phyloP scores from a whole-genome alignment of 2,888 invertebrate genomes.

The Xestoiulus laeticollis region DNA sequence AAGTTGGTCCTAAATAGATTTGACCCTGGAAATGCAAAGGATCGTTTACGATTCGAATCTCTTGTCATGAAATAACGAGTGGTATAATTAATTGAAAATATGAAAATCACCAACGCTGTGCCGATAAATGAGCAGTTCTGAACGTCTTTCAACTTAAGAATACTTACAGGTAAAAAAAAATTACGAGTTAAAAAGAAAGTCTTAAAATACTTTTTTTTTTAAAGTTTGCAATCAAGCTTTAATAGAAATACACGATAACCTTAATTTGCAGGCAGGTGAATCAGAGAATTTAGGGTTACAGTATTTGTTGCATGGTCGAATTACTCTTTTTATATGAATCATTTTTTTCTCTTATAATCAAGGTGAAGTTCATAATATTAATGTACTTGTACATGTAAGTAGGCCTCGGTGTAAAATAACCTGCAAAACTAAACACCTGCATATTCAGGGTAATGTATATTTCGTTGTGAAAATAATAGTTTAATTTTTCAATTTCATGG shows the following conservation, averaged over 20 bases:
- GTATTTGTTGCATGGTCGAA: not conserved
- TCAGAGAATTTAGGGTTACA: not conserved
- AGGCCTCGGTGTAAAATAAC: conserved; percentile 5
- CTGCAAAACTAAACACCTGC: not conserved
- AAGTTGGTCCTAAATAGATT: not conserved
- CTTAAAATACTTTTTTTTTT: no score
- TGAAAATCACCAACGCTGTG: not conserved
- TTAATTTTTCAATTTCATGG: not conserved
- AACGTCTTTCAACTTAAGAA: no score
- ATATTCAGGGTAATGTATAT: not conserved
- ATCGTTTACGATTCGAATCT: not conserved
- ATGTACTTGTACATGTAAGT: no score
- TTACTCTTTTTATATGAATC: not conserved
- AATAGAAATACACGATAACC: no score
- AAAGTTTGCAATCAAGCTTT: no score
- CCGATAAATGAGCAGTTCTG: not conserved
- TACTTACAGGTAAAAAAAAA: no score
- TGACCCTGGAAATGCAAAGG: not conserved
- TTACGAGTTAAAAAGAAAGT: no score
- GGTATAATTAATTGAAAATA: not conserved
- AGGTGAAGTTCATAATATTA: conserved; percentile 27
- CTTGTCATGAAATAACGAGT: not conserved
- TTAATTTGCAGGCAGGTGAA: not conserved
- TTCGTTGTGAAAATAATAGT: not conserved
- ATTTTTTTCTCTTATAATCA: not conserved